Evolutionary conservation across 1,140 invertebrate genomes (phyloP), one percentile per base, ranked within the genome.

Genomic region (Brachionus koreanus): DNA sequence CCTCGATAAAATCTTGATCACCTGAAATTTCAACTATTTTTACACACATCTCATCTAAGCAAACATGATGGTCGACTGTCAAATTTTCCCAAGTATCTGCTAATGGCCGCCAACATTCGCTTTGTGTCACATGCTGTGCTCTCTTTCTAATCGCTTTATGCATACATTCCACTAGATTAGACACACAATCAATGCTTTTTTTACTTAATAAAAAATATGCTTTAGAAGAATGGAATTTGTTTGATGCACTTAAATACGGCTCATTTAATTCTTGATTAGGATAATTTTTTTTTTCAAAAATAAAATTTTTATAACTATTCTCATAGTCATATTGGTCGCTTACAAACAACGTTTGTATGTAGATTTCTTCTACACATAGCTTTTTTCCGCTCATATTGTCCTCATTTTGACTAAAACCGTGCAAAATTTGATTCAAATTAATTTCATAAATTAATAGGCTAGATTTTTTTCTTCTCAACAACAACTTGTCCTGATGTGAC

Each of bases 341-440:
- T 29, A 74, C 13, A 29, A 46, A 74, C 39, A 74, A 42, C 5
- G 69, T 74, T 74, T 74, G 69, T n/a, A 46, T 46, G 39, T 74
- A 74, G 3, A 74, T 5, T 46, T 74, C 69, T 25, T 74, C 9
- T 0, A 74, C 69, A 13, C 69, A 74, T 46, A 74, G 12, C 23
- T 74, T 74, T 49, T 25, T 74, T 29, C 23, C 42, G 23, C 65
- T 69, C n/a, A 69, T 37, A 9, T 69, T 74, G n/a, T 35, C 16
- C 39, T 74, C 42, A 7, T 49, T 74, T 13, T 12, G 42, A 3
- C 25, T 74, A 33, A 74, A 74, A 46, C 69, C 69, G 69, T 49
- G 23, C 25, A 49, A 33, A 46, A 74, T 43, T 46, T 74, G 69
- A 35, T 74, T 74, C n/a, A 74, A 74, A 46, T 74, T 74, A 4